Evolutionary conservation across 2,113 vertebrate genomes (phyloP), one percentile per base, ranked within the genome.

Genomic region (Clarias batrachus): DNA sequence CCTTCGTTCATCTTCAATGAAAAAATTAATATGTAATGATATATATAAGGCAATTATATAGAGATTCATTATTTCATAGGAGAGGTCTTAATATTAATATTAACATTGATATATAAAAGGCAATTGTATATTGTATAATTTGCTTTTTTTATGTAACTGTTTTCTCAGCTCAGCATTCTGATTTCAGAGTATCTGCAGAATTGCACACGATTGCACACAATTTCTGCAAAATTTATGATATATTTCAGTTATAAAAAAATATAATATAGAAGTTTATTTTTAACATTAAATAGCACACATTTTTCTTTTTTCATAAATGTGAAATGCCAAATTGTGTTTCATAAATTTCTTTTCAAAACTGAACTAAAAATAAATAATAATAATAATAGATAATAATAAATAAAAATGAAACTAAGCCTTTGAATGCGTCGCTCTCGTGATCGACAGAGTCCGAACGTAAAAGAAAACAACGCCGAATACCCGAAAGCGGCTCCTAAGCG

Each of bases 401-500:
- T 48, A 62, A 54, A n/a, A 13, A 74, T 41, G 12, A 77, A 77
- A 54, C 30, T 1, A 33, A 60, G 27, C 7, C 33, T 2, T 14
- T 2, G 66, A 41, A 52, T 16, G n/a, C 2, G 25, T 27, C 11
- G 74, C 57, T 73, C 30, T 37, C 85, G 6, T 84, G 19, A 87
- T 83, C 89, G 90, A 11, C 90, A 84, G 91, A 89, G 89, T 93
- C 91, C 25, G 33, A 74, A 78, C 60, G 88, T 71, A 4, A 88
- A 82, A 86, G 57, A 60, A 90, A 87, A 82, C 83, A 19, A 16
- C 33, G 23, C 71, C 83, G 76, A 90, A 84, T 65, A 89, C 30
- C 52, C 84, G 41, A 71, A 87, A 87, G 91, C 89, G 87, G 91
- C 92, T 92, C 93, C 92, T 92, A 92, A 92, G 92, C 94, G 91